Evolutionary conservation across 2,797 vertebrate species (phyloP).

Genomic region (Tokudaia muenninki): DNA sequence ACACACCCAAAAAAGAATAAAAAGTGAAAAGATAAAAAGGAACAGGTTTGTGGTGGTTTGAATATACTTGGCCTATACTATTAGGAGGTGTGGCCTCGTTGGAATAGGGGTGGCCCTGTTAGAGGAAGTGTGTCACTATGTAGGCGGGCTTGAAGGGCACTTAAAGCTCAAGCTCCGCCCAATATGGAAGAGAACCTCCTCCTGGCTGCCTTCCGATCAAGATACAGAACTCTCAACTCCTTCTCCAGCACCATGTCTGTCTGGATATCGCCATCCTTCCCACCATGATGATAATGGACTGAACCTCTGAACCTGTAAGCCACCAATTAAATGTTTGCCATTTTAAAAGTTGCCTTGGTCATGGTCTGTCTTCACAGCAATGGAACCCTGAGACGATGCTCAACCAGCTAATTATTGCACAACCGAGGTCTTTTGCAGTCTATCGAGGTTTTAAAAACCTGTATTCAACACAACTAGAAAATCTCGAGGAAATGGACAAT

Average conservation of each 20-base stretch:
- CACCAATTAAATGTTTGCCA: not conserved
- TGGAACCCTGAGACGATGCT: not conserved
- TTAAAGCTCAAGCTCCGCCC: not conserved
- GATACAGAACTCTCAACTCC: not conserved
- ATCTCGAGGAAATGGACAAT: no score
- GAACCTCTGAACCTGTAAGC: not conserved
- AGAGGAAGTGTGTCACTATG: not conserved
- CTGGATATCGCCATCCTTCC: not conserved
- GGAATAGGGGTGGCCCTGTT: no score
- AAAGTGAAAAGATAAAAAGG: not conserved
- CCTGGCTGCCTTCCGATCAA: not conserved
- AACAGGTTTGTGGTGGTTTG: not conserved
- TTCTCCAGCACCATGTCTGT: not conserved
- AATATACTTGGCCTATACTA: not conserved
- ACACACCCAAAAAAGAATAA: not conserved
- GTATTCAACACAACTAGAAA: no score
- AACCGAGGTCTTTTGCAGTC: not conserved
- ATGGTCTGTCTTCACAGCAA: not conserved
- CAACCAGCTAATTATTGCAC: not conserved
- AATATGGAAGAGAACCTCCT: not conserved
- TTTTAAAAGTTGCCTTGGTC: not conserved
- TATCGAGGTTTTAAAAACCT: not conserved
- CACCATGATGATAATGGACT: not conserved
- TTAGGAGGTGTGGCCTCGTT: not conserved
- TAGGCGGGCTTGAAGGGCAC: not conserved